phyloP scores from a whole-genome alignment of 2,113 vertebrate species.

The Poeciliopsis retropinna region DNA sequence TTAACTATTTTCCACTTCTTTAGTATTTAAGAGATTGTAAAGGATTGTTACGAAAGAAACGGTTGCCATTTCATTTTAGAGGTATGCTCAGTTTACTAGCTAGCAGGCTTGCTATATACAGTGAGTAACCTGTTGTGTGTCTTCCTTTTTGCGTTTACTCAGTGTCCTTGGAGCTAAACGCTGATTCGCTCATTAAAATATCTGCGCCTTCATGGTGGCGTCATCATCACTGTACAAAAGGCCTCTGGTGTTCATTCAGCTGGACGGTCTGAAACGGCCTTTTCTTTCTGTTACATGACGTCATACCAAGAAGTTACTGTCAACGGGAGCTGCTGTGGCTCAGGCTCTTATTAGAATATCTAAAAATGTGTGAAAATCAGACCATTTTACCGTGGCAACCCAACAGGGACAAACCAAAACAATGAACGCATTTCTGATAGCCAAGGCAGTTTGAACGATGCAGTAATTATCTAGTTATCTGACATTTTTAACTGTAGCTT shows the following conservation, averaged over 20 bases:
- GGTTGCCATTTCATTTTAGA: too few species aligned
- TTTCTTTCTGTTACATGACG: background rate
- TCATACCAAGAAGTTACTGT: background rate
- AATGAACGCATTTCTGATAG: background rate
- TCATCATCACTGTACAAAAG: background rate
- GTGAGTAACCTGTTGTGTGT: background rate
- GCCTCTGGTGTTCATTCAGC: background rate
- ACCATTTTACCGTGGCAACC: background rate
- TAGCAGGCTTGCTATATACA: background rate
- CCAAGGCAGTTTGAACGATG: background rate
- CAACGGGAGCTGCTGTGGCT: background rate
- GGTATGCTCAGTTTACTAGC: background rate
- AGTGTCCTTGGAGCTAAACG: background rate
- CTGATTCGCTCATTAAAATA: constrained; percentile 9
- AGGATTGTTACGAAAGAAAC: background rate
- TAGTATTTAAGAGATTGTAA: background rate
- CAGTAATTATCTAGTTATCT: background rate
- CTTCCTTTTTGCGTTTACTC: background rate
- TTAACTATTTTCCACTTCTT: too few species aligned
- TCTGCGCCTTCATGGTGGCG: constrained; percentile 29
- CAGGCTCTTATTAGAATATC: too few species aligned
- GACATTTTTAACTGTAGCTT: background rate
- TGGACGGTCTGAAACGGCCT: background rate
- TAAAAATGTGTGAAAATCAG: background rate
- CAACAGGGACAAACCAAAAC: background rate